phyloP scores from a whole-genome alignment of 2,113 vertebrate genomes.

The Scolopax mira region DNA sequence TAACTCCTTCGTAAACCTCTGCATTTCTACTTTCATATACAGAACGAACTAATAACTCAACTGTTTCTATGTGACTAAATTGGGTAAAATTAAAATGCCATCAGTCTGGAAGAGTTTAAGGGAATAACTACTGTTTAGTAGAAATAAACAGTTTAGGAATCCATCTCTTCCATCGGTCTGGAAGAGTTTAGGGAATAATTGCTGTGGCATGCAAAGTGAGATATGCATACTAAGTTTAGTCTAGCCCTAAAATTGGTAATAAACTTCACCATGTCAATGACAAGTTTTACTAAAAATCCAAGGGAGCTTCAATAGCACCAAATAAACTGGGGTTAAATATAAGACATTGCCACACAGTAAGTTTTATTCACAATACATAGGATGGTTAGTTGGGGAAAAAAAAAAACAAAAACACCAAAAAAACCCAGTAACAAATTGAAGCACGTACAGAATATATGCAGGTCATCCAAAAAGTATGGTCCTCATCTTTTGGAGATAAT shows the following conservation, averaged over 20 bases:
- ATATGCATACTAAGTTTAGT: background rate
- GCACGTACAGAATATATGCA: background rate
- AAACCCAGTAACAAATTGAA: background rate
- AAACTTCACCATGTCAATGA: background rate
- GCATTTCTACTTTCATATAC: background rate
- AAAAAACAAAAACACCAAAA: background rate
- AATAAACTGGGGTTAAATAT: background rate
- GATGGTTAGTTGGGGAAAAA: background rate
- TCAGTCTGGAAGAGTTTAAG: background rate
- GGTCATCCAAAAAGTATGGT: background rate
- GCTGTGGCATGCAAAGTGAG: background rate
- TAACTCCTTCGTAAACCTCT: background rate
- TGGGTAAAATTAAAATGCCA: background rate
- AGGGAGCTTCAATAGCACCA: background rate
- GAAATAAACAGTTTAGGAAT: no score
- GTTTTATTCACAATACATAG: background rate
- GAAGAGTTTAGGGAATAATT: background rate
- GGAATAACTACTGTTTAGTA: background rate
- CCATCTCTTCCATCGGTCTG: background rate
- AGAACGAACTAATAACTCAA: background rate
- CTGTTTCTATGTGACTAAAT: background rate
- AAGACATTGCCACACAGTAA: background rate
- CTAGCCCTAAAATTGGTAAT: background rate
- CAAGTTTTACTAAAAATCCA: background rate
- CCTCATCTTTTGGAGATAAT: background rate